These are phyloP conservation scores for Drosophila pullipes DNA, from an alignment of 2,888 invertebrate species.

Conservation along the genomic window DNA sequence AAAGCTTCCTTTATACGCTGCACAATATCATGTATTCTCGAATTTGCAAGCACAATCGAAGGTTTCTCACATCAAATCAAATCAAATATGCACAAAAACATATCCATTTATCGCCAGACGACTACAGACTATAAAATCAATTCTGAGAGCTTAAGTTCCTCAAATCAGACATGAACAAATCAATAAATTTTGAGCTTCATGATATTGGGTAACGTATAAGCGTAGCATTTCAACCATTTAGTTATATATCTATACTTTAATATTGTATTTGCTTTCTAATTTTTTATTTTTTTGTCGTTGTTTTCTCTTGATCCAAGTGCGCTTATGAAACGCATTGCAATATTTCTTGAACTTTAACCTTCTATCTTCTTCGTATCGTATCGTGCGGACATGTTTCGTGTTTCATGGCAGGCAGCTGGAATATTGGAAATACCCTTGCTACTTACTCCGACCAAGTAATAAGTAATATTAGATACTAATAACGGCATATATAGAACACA, in stretches of 20 bases:
- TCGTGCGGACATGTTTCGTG: slow-evolving; percentile 49
- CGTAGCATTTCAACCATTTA: slow-evolving; percentile 24
- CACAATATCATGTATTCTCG: slow-evolving; percentile 32
- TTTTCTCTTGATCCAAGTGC: slow-evolving; percentile 56
- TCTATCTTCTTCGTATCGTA: slow-evolving; percentile 13
- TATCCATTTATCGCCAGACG: slow-evolving; percentile 39
- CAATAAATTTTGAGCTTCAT: slow-evolving; percentile 5
- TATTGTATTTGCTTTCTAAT: slow-evolving; percentile 7
- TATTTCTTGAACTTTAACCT: slow-evolving; percentile 38
- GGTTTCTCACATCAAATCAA: slow-evolving; percentile 48
- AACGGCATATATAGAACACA: slow-evolving; percentile 34
- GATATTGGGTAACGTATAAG: slow-evolving; percentile 39
- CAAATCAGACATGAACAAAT: slow-evolving; percentile 6
- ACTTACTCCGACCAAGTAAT: slow-evolving; percentile 72
- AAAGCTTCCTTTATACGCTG: slow-evolving; percentile 35
- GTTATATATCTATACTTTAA: slow-evolving; percentile 26
- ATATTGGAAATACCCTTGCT: slow-evolving; percentile 22
- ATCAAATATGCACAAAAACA: slow-evolving; percentile 33
- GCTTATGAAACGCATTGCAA: slow-evolving; percentile 78
- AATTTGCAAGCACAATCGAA: slow-evolving; percentile 35
- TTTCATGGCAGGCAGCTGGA: slow-evolving; percentile 33
- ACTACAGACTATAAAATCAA: slow-evolving; percentile 14
- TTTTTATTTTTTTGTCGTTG: background rate
- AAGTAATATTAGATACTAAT: slow-evolving; percentile 18
- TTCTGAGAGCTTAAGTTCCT: slow-evolving; percentile 34